These are phyloP conservation scores for Triplophysa siluroides DNA, from an alignment of 2,113 vertebrate species.

Conservation along the genomic window DNA sequence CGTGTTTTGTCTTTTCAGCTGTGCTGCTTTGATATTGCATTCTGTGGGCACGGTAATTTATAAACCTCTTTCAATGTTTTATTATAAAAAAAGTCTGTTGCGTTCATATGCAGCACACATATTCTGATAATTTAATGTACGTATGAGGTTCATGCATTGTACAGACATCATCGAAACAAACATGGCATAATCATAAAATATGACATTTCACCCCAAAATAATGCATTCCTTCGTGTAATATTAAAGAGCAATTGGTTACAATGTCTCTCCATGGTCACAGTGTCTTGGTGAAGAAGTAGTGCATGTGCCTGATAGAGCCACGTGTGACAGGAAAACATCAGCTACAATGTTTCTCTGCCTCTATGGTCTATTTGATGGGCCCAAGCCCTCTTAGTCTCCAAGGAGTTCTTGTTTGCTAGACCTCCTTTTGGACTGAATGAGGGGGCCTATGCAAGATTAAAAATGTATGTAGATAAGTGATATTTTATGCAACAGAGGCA, in stretches of 20 bases:
- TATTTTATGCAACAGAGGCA: not conserved
- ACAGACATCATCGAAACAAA: slow-evolving; percentile 8
- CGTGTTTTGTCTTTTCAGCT: slow-evolving; percentile 9
- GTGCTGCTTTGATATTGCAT: slow-evolving; percentile 4
- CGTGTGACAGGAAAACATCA: slow-evolving; percentile 71
- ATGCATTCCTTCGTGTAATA: not conserved
- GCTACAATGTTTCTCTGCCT: slow-evolving; percentile 42
- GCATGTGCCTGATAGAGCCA: slow-evolving; percentile 60
- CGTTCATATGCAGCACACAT: not conserved
- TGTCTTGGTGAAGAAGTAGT: slow-evolving; percentile 35
- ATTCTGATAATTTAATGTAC: not conserved
- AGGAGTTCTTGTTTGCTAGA: too few relatives aligned
- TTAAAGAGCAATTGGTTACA: not conserved
- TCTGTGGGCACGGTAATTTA: not conserved
- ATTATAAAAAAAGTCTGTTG: not conserved
- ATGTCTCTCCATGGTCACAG: not conserved
- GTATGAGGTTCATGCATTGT: not conserved
- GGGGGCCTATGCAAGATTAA: not conserved
- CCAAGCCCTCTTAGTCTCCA: not conserved
- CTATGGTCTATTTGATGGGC: slow-evolving; percentile 22
- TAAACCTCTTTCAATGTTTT: slow-evolving; percentile 2
- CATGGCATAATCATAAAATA: not conserved
- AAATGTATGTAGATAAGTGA: not conserved
- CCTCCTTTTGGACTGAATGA: not conserved
- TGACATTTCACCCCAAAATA: not conserved